Conservation (phyloP, 2,888 invertebrate species). For the Schrankia costaestrigalis region DNA sequence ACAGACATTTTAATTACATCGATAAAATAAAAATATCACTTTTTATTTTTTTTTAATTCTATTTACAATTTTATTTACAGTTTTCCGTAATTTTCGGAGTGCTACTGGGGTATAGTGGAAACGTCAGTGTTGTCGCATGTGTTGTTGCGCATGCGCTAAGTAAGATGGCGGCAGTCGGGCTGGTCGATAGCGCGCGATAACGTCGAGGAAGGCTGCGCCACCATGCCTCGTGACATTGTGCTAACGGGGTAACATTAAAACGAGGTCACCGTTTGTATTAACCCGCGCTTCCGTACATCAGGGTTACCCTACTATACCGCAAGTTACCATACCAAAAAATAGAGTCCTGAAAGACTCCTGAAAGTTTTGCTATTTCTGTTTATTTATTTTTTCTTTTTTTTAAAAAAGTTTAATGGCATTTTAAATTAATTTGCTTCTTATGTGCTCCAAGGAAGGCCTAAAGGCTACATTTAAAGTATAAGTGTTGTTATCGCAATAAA, state of each 20-base stretch:
- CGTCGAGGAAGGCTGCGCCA: conserved; percentile 60
- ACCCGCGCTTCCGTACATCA: conserved; percentile 56
- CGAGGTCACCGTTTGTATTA: conserved; percentile 67
- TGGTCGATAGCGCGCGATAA: conserved; percentile 70
- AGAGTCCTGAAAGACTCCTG: no score
- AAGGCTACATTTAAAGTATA: no score
- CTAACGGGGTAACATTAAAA: conserved; percentile 65
- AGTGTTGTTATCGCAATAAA: no score
- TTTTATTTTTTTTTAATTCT: conserved; percentile 14
- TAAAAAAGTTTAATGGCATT: no score
- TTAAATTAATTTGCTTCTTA: no score
- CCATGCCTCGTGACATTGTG: conserved; percentile 64
- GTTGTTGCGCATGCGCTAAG: conserved; percentile 56
- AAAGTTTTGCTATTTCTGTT: neutral
- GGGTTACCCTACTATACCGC: conserved; percentile 32
- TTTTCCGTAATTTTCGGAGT: conserved; percentile 46
- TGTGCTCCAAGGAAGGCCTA: no score
- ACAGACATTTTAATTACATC: conserved; percentile 24
- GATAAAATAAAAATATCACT: conserved; percentile 24
- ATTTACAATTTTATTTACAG: conserved; percentile 66
- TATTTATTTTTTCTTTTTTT: no score
- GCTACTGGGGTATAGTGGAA: conserved; percentile 54
- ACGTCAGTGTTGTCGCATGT: conserved; percentile 73
- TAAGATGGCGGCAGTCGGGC: conserved; percentile 42
- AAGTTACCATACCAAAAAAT: conserved; percentile 20